A percentile compares a stretch with the other conserved stretches of the same genome.
These are phyloP conservation scores for Caranx melampygus DNA, from an alignment of 2,113 vertebrate genomes.

Conservation along the genomic window DNA sequence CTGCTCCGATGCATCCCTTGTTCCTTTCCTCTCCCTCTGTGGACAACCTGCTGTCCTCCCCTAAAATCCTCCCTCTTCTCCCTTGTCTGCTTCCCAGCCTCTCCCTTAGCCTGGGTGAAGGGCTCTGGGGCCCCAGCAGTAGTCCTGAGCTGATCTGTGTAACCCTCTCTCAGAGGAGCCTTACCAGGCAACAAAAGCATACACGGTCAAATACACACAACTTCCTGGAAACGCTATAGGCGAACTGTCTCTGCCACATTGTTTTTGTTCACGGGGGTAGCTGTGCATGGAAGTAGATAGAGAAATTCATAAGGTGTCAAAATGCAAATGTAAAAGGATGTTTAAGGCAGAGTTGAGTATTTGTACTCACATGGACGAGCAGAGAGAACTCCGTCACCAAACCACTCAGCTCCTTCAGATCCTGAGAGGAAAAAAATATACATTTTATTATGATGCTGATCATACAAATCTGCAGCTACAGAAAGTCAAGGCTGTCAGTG, in stretches of 20 bases:
- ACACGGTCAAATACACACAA: slow-evolving; percentile 37
- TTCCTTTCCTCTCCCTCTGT: slow-evolving; percentile 58
- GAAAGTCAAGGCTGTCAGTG: neutral
- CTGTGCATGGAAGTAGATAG: slow-evolving; percentile 33
- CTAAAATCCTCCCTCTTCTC: slow-evolving; percentile 40
- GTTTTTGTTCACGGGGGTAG: slow-evolving; percentile 31
- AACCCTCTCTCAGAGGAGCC: slow-evolving; percentile 66
- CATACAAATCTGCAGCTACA: slow-evolving; percentile 18
- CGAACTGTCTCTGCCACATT: slow-evolving; percentile 28
- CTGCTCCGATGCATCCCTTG: slow-evolving; percentile 70
- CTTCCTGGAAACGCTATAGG: slow-evolving; percentile 55
- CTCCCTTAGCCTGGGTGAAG: slow-evolving; percentile 37
- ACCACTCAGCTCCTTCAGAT: slow-evolving; percentile 90
- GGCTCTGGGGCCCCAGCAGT: slow-evolving; percentile 63
- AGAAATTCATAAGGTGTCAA: slow-evolving; percentile 4
- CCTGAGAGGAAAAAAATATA: slow-evolving; percentile 78
- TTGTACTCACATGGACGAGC: slow-evolving; percentile 92
- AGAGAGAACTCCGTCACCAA: slow-evolving; percentile 93
- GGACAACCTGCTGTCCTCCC: slow-evolving; percentile 35
- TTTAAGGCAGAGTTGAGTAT: slow-evolving; percentile 15
- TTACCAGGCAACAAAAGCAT: slow-evolving; percentile 62
- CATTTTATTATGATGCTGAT: slow-evolving; percentile 21
- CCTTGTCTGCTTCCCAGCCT: slow-evolving; percentile 43
- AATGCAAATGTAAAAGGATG: neutral
- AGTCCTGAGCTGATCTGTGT: slow-evolving; percentile 61